phyloP scores from a whole-genome alignment of 2,888 invertebrate genomes.

The Strigamia crassipes region DNA sequence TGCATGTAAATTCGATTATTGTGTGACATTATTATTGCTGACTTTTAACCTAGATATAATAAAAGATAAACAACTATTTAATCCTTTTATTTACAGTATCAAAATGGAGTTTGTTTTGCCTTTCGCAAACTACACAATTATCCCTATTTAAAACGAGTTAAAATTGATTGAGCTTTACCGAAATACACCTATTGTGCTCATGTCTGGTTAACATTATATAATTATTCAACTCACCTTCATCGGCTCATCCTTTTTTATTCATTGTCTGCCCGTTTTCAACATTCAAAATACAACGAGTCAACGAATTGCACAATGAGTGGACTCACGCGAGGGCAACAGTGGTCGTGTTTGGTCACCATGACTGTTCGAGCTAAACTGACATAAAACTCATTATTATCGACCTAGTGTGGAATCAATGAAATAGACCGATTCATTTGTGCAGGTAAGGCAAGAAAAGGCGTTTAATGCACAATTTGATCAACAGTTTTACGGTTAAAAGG shows the following conservation, averaged over 20 bases:
- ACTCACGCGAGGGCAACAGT: background rate
- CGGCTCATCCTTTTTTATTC: background rate
- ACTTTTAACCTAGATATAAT: background rate
- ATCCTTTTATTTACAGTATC: background rate
- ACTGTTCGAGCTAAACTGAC: background rate
- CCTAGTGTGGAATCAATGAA: background rate
- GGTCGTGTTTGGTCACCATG: background rate
- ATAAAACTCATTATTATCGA: background rate
- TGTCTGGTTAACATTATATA: background rate
- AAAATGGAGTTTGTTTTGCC: background rate
- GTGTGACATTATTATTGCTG: too few species aligned
- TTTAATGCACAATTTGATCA: too few species aligned
- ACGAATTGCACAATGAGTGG: background rate
- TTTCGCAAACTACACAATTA: background rate
- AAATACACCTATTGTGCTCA: background rate
- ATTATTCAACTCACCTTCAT: constrained; percentile 5
- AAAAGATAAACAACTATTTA: background rate
- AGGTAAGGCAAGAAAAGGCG: background rate
- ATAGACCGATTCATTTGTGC: background rate
- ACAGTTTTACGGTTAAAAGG: too few species aligned
- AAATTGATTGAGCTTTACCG: background rate
- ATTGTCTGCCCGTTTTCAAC: background rate
- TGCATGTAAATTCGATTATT: too few species aligned
- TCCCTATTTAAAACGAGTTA: background rate
- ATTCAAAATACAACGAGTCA: background rate